Percentiles rank a stretch among this genome's conserved stretches.
Evolutionary conservation across 2,888 invertebrate genomes (phyloP).

Genomic region (Oscheius myriophilus): DNA sequence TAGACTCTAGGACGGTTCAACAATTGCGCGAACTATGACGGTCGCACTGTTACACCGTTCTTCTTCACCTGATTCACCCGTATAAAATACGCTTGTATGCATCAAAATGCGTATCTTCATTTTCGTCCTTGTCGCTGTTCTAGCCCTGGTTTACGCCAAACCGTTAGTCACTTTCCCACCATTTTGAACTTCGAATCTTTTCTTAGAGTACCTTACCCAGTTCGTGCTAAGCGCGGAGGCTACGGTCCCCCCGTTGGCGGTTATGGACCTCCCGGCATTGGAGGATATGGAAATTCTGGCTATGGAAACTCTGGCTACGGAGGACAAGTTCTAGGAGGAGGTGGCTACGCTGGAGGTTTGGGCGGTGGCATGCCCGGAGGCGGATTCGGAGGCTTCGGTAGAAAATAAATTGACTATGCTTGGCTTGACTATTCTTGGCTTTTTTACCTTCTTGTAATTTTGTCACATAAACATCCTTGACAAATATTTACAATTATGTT

Average conservation of each 20-base stretch:
- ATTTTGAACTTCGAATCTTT: background rate
- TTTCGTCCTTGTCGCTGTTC: background rate
- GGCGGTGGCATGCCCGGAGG: background rate
- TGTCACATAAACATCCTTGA: background rate
- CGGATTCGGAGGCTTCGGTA: background rate
- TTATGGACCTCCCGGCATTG: background rate
- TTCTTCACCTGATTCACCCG: background rate
- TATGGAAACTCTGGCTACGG: background rate
- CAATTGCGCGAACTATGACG: background rate
- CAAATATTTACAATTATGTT: too few relatives aligned
- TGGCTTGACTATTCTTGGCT: background rate
- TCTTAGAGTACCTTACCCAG: background rate
- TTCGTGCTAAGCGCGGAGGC: background rate
- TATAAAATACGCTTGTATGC: background rate
- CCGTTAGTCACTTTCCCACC: background rate
- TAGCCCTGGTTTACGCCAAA: background rate
- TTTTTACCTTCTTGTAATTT: background rate
- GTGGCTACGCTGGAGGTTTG: background rate
- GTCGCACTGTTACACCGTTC: background rate
- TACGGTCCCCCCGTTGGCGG: background rate
- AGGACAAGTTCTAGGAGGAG: background rate
- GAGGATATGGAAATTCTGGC: background rate
- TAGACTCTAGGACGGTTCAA: too few relatives aligned
- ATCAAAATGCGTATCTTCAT: background rate
- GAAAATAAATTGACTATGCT: background rate